Conservation (phyloP, 2,888 invertebrate species). For the Coenonympha glycerion region DNA sequence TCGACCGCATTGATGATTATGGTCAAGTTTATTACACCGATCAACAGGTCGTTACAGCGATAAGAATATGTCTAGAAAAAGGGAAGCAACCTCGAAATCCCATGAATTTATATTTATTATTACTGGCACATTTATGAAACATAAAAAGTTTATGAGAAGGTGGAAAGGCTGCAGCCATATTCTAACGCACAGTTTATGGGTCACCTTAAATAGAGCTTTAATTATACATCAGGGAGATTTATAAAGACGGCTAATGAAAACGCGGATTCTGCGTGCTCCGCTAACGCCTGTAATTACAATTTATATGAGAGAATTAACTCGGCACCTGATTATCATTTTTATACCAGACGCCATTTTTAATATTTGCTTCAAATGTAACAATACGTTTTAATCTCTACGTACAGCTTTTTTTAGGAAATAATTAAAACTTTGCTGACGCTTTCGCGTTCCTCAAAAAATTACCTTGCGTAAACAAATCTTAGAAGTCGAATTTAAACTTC, state of each 20-base stretch:
- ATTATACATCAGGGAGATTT: constrained; percentile 56
- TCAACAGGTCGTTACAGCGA: constrained; percentile 41
- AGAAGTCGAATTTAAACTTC: too few species aligned
- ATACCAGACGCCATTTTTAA: too few species aligned
- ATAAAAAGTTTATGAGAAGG: constrained; percentile 69
- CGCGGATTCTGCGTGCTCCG: constrained; percentile 23
- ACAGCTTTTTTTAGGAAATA: too few species aligned
- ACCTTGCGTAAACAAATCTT: too few species aligned
- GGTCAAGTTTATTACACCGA: constrained; percentile 33
- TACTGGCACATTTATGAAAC: constrained; percentile 67
- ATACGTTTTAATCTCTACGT: too few species aligned
- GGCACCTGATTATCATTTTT: not conserved
- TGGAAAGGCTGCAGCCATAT: constrained; percentile 58
- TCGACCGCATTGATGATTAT: constrained; percentile 27
- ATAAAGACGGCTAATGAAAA: constrained; percentile 46
- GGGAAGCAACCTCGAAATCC: constrained; percentile 53
- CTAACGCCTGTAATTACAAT: constrained; percentile 15
- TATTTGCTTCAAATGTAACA: too few species aligned
- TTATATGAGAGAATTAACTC: constrained; percentile 1
- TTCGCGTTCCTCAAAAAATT: too few species aligned
- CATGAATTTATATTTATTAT: constrained; percentile 73
- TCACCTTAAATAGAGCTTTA: constrained; percentile 60
- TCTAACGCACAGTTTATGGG: constrained; percentile 58
- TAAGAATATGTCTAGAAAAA: constrained; percentile 48
- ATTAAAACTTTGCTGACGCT: too few species aligned